These are phyloP conservation scores for Tragelaphus imberbis DNA, from an alignment of 2,113 vertebrate genomes.

Conservation along the genomic window DNA sequence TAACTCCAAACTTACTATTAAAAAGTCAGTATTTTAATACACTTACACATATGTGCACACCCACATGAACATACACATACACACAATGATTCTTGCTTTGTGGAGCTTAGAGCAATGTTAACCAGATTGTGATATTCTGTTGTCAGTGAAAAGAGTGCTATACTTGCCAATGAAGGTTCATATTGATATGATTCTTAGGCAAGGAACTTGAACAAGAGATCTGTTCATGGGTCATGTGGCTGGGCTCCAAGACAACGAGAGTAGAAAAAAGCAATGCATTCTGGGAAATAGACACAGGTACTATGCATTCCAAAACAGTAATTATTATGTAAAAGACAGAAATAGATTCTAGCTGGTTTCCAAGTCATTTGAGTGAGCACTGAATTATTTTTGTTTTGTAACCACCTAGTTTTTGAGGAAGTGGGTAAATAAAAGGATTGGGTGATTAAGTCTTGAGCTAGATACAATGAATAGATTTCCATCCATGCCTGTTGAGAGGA, in stretches of 20 bases:
- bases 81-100: background rate
- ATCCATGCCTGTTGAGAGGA: background rate
- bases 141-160: background rate
- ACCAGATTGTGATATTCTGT: background rate
- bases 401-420: background rate
- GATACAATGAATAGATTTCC: background rate
- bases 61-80: background rate
- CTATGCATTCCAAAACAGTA: background rate
- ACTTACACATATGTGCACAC: background rate
- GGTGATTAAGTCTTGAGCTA: background rate
- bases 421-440: background rate
- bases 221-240: background rate
- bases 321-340: slow-evolving; percentile 13
- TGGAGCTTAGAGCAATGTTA: background rate
- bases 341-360: background rate
- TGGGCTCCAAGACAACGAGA: background rate
- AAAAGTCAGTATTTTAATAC: background rate
- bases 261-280: background rate
- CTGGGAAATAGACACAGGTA: background rate
- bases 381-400: slow-evolving; percentile 21
- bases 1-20: background rate
- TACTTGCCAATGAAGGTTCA: background rate
- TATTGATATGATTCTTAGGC: background rate
- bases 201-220: background rate
- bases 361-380: background rate